These are phyloP conservation scores for Ennomos quercinarius DNA, from an alignment of 2,888 invertebrate species.

Conservation along the genomic window DNA sequence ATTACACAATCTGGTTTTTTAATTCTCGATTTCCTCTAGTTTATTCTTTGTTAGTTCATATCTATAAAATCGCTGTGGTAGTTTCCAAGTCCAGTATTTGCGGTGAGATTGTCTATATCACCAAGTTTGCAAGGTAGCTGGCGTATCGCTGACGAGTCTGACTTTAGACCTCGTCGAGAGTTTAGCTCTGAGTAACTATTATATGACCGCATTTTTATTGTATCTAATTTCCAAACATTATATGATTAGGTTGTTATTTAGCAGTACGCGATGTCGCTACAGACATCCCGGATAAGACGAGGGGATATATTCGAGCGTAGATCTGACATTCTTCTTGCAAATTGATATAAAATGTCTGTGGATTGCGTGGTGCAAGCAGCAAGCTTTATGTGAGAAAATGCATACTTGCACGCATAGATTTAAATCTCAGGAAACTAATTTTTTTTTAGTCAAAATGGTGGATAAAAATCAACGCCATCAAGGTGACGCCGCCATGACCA, in stretches of 20 bases:
- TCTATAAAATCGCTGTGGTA: slow-evolving; percentile 13
- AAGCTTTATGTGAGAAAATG: not conserved
- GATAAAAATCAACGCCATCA: too few species aligned
- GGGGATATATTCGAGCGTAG: not conserved
- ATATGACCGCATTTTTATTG: too few species aligned
- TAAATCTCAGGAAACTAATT: too few species aligned
- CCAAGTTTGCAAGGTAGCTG: not conserved
- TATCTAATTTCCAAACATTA: too few species aligned
- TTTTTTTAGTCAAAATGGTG: too few species aligned
- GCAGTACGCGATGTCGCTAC: not conserved
- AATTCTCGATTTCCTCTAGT: too few species aligned
- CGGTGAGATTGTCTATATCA: slow-evolving; percentile 6
- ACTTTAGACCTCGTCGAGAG: not conserved
- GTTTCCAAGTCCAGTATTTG: slow-evolving; percentile 15
- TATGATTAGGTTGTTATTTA: slow-evolving; percentile 3
- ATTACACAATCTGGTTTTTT: too few species aligned
- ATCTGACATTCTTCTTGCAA: slow-evolving; percentile 26
- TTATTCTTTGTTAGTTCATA: not conserved
- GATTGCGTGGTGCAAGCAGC: slow-evolving; percentile 9
- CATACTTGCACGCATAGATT: too few species aligned
- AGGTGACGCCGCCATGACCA: too few species aligned
- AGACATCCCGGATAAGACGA: slow-evolving; percentile 2
- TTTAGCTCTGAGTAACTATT: too few species aligned
- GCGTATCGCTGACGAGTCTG: not conserved
- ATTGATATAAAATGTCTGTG: slow-evolving; percentile 33